A percentile compares a stretch with the other conserved stretches of the same genome.
These are phyloP conservation scores for Bombus breviceps DNA, from an alignment of 1,140 invertebrate species.

Conservation along the genomic window DNA sequence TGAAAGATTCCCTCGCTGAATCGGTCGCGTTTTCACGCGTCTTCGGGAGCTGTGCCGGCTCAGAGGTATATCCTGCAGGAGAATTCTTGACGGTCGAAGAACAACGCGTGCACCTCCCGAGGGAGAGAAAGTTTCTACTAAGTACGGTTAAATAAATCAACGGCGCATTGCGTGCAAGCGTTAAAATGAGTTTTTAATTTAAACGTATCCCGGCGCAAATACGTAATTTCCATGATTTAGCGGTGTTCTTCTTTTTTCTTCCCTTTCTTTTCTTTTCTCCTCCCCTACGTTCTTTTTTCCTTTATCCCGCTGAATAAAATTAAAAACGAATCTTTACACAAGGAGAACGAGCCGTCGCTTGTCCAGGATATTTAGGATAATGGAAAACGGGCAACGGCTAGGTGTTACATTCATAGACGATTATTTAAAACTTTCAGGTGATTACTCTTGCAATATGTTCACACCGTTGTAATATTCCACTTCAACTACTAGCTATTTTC, in stretches of 20 bases:
- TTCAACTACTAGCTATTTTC: not conserved
- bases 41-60: not conserved
- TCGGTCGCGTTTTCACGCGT: not conserved
- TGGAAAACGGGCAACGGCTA: slow-evolving; percentile 9
- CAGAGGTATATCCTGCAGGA: not conserved
- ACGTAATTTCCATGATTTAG: slow-evolving; percentile 56
- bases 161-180: slow-evolving; percentile 31
- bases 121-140: slow-evolving; percentile 22
- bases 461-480: no score
- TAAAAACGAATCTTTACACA: slow-evolving; percentile 43
- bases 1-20: not conserved
- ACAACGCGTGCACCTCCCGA: not conserved
- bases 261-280: not conserved
- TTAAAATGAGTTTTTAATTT: slow-evolving; percentile 51
- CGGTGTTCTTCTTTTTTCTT: not conserved
- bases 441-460: not conserved
- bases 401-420: slow-evolving; percentile 10
- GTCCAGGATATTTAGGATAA: slow-evolving; percentile 27
- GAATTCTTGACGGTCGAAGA: not conserved
- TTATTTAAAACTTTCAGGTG: slow-evolving; percentile 8
- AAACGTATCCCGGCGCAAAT: slow-evolving; percentile 51
- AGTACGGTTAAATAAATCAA: slow-evolving; percentile 50
- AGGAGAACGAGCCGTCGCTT: not conserved
- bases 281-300: not conserved
- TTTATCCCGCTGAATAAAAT: slow-evolving; percentile 31